phyloP scores from a whole-genome alignment of 2,797 vertebrate genomes.

The Sebastes hubbsi region DNA sequence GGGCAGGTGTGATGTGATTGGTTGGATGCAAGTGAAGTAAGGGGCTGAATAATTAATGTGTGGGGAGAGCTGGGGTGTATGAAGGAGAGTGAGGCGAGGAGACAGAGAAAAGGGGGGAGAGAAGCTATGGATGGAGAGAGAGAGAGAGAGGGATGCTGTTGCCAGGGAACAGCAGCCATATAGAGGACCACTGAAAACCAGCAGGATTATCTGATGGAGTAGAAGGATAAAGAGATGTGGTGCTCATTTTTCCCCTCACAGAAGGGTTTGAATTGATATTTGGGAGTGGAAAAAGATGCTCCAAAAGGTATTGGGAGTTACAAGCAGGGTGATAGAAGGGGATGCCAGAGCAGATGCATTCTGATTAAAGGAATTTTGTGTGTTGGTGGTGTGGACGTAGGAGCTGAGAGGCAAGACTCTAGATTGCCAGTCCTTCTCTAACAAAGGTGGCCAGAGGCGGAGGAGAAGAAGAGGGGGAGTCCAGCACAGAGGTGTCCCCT shows the following conservation, averaged over 20 bases:
- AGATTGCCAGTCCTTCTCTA: slow-evolving; percentile 58
- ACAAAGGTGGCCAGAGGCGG: slow-evolving; percentile 61
- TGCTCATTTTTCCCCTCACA: slow-evolving; percentile 14
- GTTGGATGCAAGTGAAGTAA: slow-evolving; percentile 46
- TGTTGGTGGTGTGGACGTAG: slow-evolving; percentile 41
- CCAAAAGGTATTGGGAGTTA: slow-evolving; percentile 19
- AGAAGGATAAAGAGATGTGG: slow-evolving; percentile 26
- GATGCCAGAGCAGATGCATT: slow-evolving; percentile 69
- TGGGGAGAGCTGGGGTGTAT: slow-evolving; percentile 28
- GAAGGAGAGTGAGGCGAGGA: slow-evolving; percentile 33
- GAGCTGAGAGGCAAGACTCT: slow-evolving; percentile 54
- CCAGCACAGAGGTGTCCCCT: slow-evolving; percentile 77
- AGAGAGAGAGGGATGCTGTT: slow-evolving; percentile 74
- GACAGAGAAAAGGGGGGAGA: slow-evolving; percentile 43
- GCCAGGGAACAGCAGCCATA: slow-evolving; percentile 76
- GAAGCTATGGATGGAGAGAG: slow-evolving; percentile 45
- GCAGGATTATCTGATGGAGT: slow-evolving; percentile 52
- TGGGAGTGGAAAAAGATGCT: slow-evolving; percentile 9
- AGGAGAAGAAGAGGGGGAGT: background rate
- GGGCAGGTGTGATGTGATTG: slow-evolving; percentile 47
- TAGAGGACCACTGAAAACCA: slow-evolving; percentile 59
- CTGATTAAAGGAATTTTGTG: slow-evolving; percentile 68
- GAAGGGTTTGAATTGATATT: slow-evolving; percentile 20
- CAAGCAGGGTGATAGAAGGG: background rate
- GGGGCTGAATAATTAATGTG: slow-evolving; percentile 57